Conservation (phyloP, 2,113 vertebrate species). For the Eubucco bourcierii region DNA sequence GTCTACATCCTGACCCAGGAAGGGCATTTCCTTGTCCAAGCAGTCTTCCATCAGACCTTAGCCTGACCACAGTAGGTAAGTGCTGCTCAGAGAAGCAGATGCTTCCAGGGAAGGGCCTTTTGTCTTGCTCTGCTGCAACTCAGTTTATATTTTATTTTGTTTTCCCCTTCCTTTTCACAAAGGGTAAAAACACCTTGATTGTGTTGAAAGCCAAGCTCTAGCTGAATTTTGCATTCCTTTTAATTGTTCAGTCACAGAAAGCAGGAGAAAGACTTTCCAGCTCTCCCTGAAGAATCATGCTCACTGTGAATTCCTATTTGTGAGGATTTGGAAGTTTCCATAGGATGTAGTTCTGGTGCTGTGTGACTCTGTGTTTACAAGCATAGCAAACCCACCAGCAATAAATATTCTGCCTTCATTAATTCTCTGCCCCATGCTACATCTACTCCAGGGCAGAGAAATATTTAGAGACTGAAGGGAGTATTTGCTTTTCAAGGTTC, state of each 20-base stretch:
- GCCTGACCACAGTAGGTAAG: not conserved
- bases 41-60: not conserved
- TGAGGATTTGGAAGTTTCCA: not conserved
- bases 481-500: not conserved
- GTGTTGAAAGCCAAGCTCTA: not conserved
- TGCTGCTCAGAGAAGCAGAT: not conserved
- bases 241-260: not conserved
- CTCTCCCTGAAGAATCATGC: not conserved
- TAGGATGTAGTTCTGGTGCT: not conserved
- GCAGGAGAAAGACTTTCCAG: not conserved
- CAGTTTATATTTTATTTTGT: not conserved
- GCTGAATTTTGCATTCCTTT: not conserved
- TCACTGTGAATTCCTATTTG: not conserved
- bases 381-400: not conserved
- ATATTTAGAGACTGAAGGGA: not conserved
- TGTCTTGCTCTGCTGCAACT: slow-evolving; percentile 5
- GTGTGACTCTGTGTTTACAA: not conserved
- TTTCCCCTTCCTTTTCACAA: not conserved
- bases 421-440: not conserved
- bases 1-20: not conserved
- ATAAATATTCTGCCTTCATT: not conserved
- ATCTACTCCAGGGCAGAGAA: not conserved
- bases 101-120: slow-evolving; percentile 9
- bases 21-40: slow-evolving; percentile 1
- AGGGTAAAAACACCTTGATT: not conserved